A percentile compares a stretch with the other conserved stretches of the same genome.
phyloP scores from a whole-genome alignment of 53 echinoderm and acorn worm genomes.

The Zoroaster sp. region DNA sequence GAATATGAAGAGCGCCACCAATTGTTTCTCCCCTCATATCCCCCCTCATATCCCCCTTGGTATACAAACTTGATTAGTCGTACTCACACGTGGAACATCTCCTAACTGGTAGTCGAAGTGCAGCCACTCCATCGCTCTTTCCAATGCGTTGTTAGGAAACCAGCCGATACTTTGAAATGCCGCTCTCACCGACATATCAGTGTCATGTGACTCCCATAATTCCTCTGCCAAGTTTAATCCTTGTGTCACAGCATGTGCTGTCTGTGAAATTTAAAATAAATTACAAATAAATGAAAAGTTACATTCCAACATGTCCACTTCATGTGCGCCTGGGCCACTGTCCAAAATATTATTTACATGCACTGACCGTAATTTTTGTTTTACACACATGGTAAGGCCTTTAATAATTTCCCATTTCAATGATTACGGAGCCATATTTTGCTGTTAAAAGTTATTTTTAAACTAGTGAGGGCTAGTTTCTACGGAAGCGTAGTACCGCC shows the following conservation, averaged over 20 bases:
- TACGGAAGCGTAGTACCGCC: too few species aligned
- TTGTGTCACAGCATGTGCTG: conserved; percentile 15
- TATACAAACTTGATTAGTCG: too few species aligned
- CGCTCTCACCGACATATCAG: conserved; percentile 64
- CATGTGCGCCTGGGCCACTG: too few species aligned
- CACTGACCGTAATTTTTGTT: too few species aligned
- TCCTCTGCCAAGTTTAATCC: conserved; percentile 58
- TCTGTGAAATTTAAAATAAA: neutral
- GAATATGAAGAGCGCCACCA: neutral
- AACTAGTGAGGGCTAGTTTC: too few species aligned
- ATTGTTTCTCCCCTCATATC: neutral
- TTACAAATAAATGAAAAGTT: neutral
- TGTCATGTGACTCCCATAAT: conserved; percentile 51
- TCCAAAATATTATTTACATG: too few species aligned
- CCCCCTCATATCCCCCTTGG: neutral
- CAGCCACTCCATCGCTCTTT: conserved; percentile 50
- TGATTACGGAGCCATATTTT: too few species aligned
- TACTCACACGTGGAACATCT: conserved; percentile 54
- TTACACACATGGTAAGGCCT: too few species aligned
- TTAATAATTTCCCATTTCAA: too few species aligned
- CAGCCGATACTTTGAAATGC: conserved; percentile 52
- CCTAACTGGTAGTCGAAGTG: conserved; percentile 52
- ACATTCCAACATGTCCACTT: neutral
- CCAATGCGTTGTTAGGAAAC: conserved; percentile 28
- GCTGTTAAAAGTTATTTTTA: too few species aligned